Base-by-base conservation (phyloP, 2,113 vertebrate genomes). In the Prietella phreatophila region DNA sequence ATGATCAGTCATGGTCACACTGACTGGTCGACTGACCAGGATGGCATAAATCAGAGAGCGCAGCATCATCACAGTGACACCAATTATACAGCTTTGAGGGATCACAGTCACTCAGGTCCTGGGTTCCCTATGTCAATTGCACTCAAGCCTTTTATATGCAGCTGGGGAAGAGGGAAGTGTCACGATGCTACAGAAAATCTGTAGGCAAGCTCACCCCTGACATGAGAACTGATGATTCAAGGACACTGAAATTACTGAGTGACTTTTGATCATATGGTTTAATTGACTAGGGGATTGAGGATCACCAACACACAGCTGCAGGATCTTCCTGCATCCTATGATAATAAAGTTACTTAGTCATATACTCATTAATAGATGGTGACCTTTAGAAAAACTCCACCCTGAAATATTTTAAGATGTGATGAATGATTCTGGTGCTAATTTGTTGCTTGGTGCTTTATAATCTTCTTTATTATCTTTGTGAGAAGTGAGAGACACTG, bases 151-250 rank as follows among this genome's bases (percentile, higher is more conserved):
- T 91, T 92, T 84, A 90, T 89, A 89, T 93, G 89, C 89, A 92
- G 90, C 25, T 60, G 39, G 53, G 81, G 91, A 92, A 92, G 92
- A 91, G 87, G 84, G 83, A 55, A 85, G 69, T 84, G 88, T 83
- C 87, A 85, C 3, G 3, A 33, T 73, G 89, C 85, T 65, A 83
- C 69, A 85, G 89, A 91, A 93, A 93, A 86, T 91, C 92, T 83
- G 86, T 89, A 91, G 89, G 89, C 84, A 92, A 71, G 58, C 85
- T 90, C 89, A 92, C 91, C 92, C 91, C 75, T 90, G 89, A 93
- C 83, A 85, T 56, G 17, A 82, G 71, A 79, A 84, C 60, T 50
- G 53, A 69, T 47, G 73, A 81, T 27, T 88, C 36, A 47, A 79
- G 75, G 80, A 86, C 86, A 63, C 69, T 88, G 50, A 86, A 50